These are phyloP conservation scores for Phrynocephalus vlangalii DNA, from an alignment of 2,797 vertebrate species.

Conservation along the genomic window DNA sequence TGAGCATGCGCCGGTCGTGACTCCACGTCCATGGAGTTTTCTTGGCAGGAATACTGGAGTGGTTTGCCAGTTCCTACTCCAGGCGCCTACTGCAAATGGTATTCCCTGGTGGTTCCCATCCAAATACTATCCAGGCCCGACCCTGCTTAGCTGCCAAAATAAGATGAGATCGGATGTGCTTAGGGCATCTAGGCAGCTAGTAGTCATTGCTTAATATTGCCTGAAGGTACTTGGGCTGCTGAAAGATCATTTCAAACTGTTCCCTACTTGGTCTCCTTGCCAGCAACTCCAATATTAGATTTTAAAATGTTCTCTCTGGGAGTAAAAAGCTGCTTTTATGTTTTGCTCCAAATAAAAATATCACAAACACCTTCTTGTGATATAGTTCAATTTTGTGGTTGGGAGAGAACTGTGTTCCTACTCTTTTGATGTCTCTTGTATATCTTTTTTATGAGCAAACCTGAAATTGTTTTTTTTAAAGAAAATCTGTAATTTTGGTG, in stretches of 20 bases:
- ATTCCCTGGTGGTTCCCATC: no score
- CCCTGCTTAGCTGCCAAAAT: no score
- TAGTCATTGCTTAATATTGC: background rate
- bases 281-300: background rate
- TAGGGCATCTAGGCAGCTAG: no score
- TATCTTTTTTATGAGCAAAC: background rate
- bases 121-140: no score
- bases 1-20: no score
- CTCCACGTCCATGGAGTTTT: no score
- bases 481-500: no score
- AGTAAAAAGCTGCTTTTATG: background rate
- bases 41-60: no score
- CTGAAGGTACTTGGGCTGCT: background rate
- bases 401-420: background rate
- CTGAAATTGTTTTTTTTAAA: background rate
- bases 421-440: background rate
- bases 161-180: no score
- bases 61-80: no score
- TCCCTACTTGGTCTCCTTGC: background rate
- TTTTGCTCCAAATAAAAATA: background rate
- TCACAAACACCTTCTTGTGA: background rate
- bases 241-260: background rate
- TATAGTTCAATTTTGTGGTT: background rate
- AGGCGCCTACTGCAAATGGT: background rate
- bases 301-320: background rate